Base-by-base conservation (phyloP, 2,797 vertebrate species). In the Anniella stebbinsi region DNA sequence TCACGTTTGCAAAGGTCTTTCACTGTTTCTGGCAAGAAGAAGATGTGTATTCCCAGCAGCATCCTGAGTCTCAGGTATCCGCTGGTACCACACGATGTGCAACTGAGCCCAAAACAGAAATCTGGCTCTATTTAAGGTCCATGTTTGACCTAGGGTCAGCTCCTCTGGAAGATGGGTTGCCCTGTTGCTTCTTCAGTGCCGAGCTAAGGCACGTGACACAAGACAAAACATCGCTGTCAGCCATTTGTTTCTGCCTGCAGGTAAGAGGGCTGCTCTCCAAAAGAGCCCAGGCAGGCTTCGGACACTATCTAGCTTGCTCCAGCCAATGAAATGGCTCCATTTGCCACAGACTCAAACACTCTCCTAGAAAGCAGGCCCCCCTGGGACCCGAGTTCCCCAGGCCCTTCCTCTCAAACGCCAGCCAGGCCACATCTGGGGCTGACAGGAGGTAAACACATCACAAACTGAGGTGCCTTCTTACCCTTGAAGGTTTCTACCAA, bases 401-500 rank as follows among this genome's bases (percentile, higher is more conserved):
- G 17, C 76, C 30, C 72, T n/a, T 77, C 75, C 75, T 10, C 66
- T 17, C 75, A 10, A 10, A 1, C 28, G 25, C 54, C 51, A 73
- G 33, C 12, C 84, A 87, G 93, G 77, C 77, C 80, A 23, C 0
- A 15, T 12, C 33, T 0, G 0, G 87, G 89, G 48, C 8, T 10
- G 73, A 0, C 25, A 54, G 45, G 66, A 73, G 85, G 72, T n/a
- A 80, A 83, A 54, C 3, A 2, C 75, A 86, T 0, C 0, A 57
- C 82, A 90, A 80, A 36, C 87, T 91, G 88, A 70, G 5, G 0
- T 77, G 87, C 21, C 81, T 33, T 91, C 96, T 96, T 96, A 96
- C 91, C 92, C 91, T 92, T 17, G 93, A 92, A 87, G 80, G 48
- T 87, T 94, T 72, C 85, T 84, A 82, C 93, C 95, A 91, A 92